phyloP scores from a whole-genome alignment of 2,888 invertebrate genomes.

The Parnassius smintheus region DNA sequence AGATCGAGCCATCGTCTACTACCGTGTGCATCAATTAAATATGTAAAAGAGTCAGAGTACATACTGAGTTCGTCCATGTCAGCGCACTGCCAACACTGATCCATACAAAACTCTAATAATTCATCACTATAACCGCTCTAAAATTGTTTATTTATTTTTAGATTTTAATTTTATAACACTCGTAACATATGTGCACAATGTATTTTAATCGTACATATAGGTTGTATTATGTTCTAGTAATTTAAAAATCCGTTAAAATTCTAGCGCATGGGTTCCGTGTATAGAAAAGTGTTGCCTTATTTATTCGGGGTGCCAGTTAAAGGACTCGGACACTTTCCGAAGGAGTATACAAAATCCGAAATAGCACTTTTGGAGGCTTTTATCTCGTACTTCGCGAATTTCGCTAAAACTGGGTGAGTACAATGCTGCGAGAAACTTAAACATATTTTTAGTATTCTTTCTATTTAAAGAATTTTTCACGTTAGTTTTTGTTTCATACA shows the following conservation, averaged over 20 bases:
- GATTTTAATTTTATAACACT: too few species aligned
- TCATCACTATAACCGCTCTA: too few species aligned
- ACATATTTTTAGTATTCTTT: background rate
- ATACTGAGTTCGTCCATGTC: too few species aligned
- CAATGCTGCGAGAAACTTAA: slow-evolving; percentile 8
- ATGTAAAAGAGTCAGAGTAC: too few species aligned
- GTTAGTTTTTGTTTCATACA: too few species aligned
- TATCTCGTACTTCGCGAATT: slow-evolving; percentile 93
- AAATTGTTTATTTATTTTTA: too few species aligned
- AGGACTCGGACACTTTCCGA: slow-evolving; percentile 90
- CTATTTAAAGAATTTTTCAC: background rate
- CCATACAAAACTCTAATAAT: too few species aligned
- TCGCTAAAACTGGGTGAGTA: slow-evolving; percentile 93
- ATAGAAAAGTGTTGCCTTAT: slow-evolving; percentile 95
- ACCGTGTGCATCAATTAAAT: too few species aligned
- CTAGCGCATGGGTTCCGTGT: slow-evolving; percentile 94
- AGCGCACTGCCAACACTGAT: too few species aligned
- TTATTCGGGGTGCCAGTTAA: slow-evolving; percentile 95
- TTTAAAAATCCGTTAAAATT: slow-evolving; percentile 15
- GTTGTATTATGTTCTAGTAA: slow-evolving; percentile 3
- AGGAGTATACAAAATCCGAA: slow-evolving; percentile 94
- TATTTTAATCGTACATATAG: too few species aligned
- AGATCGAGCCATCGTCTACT: too few species aligned
- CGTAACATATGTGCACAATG: too few species aligned
- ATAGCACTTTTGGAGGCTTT: slow-evolving; percentile 92